These are phyloP conservation scores for Drosophila planitibia DNA, from an alignment of 2,888 invertebrate species.

Conservation along the genomic window DNA sequence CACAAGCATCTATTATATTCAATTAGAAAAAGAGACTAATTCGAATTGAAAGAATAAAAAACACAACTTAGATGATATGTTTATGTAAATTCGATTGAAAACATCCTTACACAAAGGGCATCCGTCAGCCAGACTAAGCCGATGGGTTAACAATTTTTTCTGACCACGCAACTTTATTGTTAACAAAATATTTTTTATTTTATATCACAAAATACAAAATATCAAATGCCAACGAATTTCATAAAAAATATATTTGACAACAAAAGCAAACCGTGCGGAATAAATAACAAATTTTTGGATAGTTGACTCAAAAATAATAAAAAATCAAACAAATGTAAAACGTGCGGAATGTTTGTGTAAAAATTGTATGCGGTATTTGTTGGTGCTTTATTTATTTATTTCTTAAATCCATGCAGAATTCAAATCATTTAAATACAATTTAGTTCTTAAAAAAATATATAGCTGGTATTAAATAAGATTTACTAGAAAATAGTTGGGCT, in stretches of 20 bases:
- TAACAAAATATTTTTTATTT: slow-evolving; percentile 49
- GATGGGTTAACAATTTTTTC: slow-evolving; percentile 45
- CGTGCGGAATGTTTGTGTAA: slow-evolving; percentile 41
- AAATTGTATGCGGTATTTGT: slow-evolving; percentile 30
- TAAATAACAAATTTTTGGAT: slow-evolving; percentile 43
- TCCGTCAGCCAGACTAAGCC: slow-evolving; percentile 47
- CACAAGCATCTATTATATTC: neutral
- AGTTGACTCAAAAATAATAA: slow-evolving; percentile 13
- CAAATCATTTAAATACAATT: slow-evolving; percentile 46
- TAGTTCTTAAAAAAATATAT: slow-evolving; percentile 4
- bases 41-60: neutral
- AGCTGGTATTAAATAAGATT: slow-evolving; percentile 41
- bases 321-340: slow-evolving; percentile 20
- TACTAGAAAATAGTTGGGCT: slow-evolving; percentile 59
- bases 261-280: slow-evolving; percentile 51
- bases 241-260: slow-evolving; percentile 44
- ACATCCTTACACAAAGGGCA: slow-evolving; percentile 41
- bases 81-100: neutral
- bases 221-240: slow-evolving; percentile 22
- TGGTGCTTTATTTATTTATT: slow-evolving; percentile 17
- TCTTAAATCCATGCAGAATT: slow-evolving; percentile 38
- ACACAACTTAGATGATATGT: neutral
- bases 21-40: neutral
- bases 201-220: neutral
- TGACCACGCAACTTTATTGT: slow-evolving; percentile 32